Evolutionary conservation across 2,888 invertebrate species (phyloP), one percentile per base, ranked within the genome.

Genomic region (Dendrolimus pini): DNA sequence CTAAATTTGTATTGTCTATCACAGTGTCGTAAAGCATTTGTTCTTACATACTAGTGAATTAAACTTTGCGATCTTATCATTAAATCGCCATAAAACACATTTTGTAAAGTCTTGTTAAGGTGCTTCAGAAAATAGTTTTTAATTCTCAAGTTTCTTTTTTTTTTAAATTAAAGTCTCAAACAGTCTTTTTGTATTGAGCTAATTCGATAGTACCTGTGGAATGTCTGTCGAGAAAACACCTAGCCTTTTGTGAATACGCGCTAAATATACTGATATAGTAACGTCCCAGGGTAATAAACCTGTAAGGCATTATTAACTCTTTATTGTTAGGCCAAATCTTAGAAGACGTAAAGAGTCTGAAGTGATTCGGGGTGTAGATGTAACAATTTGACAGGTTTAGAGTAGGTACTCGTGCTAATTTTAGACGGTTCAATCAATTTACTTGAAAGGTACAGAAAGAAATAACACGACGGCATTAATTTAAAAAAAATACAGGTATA

Each of bases 11-110:
- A 85, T 84, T 82, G 84, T 82, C 84, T 88, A 89, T 89, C 90
- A 89, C 89, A 89, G 89, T 84, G 87, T 80, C 82, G 78, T 86
- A 89, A 89, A 86, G 89, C 88, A 88, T 89, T 88, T 88, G 84
- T 89, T 84, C 89, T 89, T 89, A 90, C 81, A 88, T 85, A 83
- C 89, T 90, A 89, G 83, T 85, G 89, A 89, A 85, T 89, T 83
- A 81, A 79, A 81, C 79, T 78, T 83, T 83, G 83, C 80, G 85
- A 83, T 89, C 83, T 89, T 88, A 89, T 81, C 72, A 83, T 81
- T 85, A 88, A 81, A 84, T 85, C 89, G 87, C 86, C 87, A 80
- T 82, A 81, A 83, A 85, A 88, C 84, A 85, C 79, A 78, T 83
- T 77, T 83, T 80, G 80, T 85, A 85, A 82, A 85, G 82, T 85